Conservation (phyloP, 2,797 vertebrate genomes). For the Hypotaenidia philippensis region DNA sequence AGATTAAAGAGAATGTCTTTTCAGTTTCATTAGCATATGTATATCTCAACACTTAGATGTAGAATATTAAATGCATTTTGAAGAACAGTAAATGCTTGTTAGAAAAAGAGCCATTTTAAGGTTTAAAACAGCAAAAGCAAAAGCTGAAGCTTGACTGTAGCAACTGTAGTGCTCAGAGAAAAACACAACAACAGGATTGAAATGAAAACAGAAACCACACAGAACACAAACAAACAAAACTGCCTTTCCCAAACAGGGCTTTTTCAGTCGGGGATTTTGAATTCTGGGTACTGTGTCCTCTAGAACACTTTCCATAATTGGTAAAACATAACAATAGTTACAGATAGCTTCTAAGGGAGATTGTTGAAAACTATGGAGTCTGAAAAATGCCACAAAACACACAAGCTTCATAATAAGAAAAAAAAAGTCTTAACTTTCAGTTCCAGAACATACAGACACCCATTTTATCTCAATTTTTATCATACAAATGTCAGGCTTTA, state of each 20-base stretch:
- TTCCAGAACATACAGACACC: background rate
- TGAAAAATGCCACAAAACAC: conserved; percentile 5
- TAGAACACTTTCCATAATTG: background rate
- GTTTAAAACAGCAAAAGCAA: conserved; percentile 61
- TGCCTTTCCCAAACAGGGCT: background rate
- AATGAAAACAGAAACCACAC: conserved; percentile 27
- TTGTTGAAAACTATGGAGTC: background rate
- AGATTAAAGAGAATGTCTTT: conserved; percentile 53
- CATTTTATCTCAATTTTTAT: background rate
- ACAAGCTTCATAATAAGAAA: background rate
- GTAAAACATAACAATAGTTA: background rate
- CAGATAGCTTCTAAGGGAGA: background rate
- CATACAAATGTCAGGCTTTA: background rate
- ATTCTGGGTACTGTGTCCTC: background rate
- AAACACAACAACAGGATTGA: conserved; percentile 20
- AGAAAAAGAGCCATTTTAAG: conserved; percentile 71
- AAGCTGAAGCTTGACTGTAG: conserved; percentile 42
- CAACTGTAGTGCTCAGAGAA: conserved; percentile 4
- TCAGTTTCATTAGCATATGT: conserved; percentile 61
- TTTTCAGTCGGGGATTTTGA: background rate
- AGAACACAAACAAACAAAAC: conserved; percentile 39
- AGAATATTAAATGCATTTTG: conserved; percentile 67
- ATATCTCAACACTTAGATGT: conserved; percentile 71
- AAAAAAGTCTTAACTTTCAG: background rate
- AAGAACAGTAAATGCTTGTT: conserved; percentile 68